Evolutionary conservation across 2,888 invertebrate genomes (phyloP), one percentile per base, ranked within the genome.

Genomic region (Saturnia pavonia): DNA sequence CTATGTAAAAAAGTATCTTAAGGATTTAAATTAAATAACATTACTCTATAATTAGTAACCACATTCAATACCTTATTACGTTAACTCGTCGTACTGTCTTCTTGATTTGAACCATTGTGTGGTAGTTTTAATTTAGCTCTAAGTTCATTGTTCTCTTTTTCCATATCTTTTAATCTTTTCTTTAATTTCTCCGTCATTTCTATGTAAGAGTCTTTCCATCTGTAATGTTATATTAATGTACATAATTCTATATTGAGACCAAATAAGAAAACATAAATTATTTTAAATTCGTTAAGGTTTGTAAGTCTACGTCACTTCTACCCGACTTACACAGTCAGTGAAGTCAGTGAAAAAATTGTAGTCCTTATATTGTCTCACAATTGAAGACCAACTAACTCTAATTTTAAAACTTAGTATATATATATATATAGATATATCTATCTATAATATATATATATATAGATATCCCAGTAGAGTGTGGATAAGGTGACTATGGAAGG

Each of bases 131-230:
- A 76, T 76, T 82, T 85, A 1, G 76, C 88, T 78, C 93, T 94
- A 67, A 96, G 82, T 25, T 88, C 85, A 4, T 88, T 88, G 73
- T 95, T 94, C 82, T 96, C 95, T 63, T 87, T 90, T 71, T 94
- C 92, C 42, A 96, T 83, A 68, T 94, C 92, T 72, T 94, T 88
- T 40, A 96, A 87, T 79, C 95, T 94, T 34, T 87, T 90, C 84
- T 96, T 95, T 70, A 97, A 92, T 84, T 95, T 96, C 0, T 90
- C 88, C 1, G 95, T 95, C 78, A 96, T 93, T 68, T 95, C 95
- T 71, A 95, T 88, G 43, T 96, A 94, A n/a, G 96, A 95, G 48
- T 92, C 91, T 80, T 95, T 95, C 95, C 96, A 97, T 73, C 96
- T 96, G 81, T 71, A 88, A 86, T 70, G 69, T 54, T 40, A 9